Evolutionary conservation across 2,797 vertebrate species (phyloP).

Genomic region (Acanthopagrus latus): DNA sequence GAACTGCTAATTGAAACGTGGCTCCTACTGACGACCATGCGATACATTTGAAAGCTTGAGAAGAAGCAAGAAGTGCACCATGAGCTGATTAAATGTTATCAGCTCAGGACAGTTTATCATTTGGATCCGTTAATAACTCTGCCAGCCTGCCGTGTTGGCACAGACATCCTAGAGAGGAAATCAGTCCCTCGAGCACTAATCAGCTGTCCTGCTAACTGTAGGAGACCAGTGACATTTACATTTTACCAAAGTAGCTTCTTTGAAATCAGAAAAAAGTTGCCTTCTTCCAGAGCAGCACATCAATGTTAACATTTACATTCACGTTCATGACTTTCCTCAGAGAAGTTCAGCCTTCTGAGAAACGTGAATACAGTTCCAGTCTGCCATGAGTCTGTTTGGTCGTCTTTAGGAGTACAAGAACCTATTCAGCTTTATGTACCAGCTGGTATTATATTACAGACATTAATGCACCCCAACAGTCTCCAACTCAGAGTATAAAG

Average conservation of each 20-base stretch:
- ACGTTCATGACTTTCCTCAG: slow-evolving; percentile 27
- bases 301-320: too few species aligned
- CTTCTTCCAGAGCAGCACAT: slow-evolving; percentile 20
- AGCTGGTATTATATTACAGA: slow-evolving; percentile 14
- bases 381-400: slow-evolving; percentile 6
- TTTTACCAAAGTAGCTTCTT: slow-evolving; percentile 23
- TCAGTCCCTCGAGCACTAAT: not conserved
- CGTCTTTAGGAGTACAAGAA: slow-evolving; percentile 16
- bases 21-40: not conserved
- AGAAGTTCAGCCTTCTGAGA: slow-evolving; percentile 35
- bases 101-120: not conserved
- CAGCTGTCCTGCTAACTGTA: slow-evolving; percentile 12
- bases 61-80: not conserved
- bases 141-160: not conserved
- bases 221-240: slow-evolving; percentile 23
- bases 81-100: not conserved
- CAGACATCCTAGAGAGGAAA: not conserved
- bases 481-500: slow-evolving; percentile 11
- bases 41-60: not conserved
- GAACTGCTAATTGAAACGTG: too few species aligned
- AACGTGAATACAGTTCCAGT: slow-evolving; percentile 36
- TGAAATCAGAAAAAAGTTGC: slow-evolving; percentile 17
- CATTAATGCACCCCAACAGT: slow-evolving; percentile 12
- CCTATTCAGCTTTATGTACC: slow-evolving; percentile 35
- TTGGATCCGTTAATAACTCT: not conserved